A percentile compares a stretch with the other conserved stretches of the same genome.
phyloP scores from a whole-genome alignment of 2,888 invertebrate genomes.

The Agapetus fuscipes region DNA sequence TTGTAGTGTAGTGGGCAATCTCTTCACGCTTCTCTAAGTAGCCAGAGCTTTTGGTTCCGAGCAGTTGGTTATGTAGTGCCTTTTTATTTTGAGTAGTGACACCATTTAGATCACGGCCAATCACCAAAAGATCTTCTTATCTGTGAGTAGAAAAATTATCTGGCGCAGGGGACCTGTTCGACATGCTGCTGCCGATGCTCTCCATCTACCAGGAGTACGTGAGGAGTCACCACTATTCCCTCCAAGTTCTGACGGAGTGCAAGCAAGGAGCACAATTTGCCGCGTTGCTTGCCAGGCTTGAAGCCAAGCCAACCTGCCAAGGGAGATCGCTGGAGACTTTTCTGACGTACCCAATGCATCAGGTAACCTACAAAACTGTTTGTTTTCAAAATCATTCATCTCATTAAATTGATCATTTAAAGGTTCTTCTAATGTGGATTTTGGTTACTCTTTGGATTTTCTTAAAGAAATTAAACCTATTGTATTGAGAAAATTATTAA shows the following conservation, averaged over 20 bases:
- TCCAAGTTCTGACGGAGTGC: constrained; percentile 86
- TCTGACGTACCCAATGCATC: constrained; percentile 90
- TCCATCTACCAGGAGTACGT: constrained; percentile 94
- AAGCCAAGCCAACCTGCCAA: constrained; percentile 78
- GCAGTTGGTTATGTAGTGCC: too few relatives aligned
- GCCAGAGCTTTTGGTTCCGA: too few relatives aligned
- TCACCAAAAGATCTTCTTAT: constrained; percentile 15
- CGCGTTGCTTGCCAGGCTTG: constrained; percentile 65
- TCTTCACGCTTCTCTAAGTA: too few relatives aligned
- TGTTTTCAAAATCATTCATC: too few relatives aligned
- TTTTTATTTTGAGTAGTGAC: too few relatives aligned
- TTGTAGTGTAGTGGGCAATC: too few relatives aligned
- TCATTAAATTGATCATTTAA: neutral
- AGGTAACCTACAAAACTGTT: too few relatives aligned
- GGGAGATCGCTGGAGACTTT: constrained; percentile 80
- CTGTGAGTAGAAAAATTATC: constrained; percentile 21
- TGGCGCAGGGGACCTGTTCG: constrained; percentile 77
- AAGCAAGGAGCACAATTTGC: constrained; percentile 77
- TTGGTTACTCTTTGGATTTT: too few relatives aligned
- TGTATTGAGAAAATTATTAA: too few relatives aligned
- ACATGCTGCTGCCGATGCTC: constrained; percentile 90
- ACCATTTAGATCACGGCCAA: too few relatives aligned
- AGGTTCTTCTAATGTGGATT: too few relatives aligned
- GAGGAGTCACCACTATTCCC: constrained; percentile 86
- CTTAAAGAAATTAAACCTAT: too few relatives aligned